phyloP scores from a whole-genome alignment of 2,797 vertebrate genomes.

The Meriones psammophilus region DNA sequence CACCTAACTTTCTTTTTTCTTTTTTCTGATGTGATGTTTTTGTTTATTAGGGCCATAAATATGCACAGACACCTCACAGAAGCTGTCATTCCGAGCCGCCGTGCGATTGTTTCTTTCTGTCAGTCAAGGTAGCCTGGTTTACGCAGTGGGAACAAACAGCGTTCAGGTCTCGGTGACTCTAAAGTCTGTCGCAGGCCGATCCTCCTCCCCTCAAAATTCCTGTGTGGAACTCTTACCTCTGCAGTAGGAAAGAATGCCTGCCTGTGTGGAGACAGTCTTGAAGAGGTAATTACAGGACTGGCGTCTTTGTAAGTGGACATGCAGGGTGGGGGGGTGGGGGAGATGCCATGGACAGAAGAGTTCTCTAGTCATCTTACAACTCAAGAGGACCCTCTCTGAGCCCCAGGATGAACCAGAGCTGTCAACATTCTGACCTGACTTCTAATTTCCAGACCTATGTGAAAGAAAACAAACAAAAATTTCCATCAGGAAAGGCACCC shows the following conservation, averaged over 20 bases:
- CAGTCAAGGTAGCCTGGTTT: neutral
- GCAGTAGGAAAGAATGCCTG: neutral
- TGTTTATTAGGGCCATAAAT: conserved; percentile 7
- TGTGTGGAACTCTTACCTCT: neutral
- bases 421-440: neutral
- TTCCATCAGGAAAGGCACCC: neutral
- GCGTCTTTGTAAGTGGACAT: neutral
- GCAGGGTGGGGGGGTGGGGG: neutral
- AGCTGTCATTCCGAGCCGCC: neutral
- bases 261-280: neutral
- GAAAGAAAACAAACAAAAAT: neutral
- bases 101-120: neutral
- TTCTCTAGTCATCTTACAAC: neutral
- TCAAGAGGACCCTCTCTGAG: neutral
- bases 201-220: neutral
- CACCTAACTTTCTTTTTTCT: neutral
- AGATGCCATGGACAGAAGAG: rapidly evolving
- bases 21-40: neutral
- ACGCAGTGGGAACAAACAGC: neutral
- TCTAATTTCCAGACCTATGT: neutral
- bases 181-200: neutral
- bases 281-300: neutral
- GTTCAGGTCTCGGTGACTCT: neutral
- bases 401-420: rapidly evolving
- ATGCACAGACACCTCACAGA: neutral